Evolutionary conservation across 2,797 vertebrate genomes (phyloP).

Genomic region (Hozukius guyotensis): DNA sequence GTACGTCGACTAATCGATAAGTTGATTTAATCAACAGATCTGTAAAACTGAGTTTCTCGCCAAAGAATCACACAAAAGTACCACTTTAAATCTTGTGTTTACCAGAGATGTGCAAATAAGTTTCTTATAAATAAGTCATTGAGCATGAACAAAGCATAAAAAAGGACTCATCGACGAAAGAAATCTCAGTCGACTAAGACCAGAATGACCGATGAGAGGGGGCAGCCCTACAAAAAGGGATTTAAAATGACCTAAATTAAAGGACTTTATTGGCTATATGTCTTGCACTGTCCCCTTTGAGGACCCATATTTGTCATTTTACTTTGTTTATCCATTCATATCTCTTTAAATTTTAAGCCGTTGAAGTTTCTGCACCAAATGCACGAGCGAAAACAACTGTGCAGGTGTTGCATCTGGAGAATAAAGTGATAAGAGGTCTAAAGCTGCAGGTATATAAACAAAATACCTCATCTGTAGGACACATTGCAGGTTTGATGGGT

Average conservation of each 20-base stretch:
- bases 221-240: neutral
- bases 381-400: neutral
- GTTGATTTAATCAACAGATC: no score
- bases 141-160: no score
- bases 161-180: no score
- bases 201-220: neutral
- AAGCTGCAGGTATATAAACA: neutral
- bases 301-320: neutral
- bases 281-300: neutral
- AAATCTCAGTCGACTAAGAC: no score
- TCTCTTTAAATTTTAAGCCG: neutral
- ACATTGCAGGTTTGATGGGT: neutral
- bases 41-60: no score
- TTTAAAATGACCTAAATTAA: neutral
- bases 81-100: no score
- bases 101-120: no score
- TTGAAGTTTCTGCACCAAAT: neutral
- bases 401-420: neutral
- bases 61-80: no score
- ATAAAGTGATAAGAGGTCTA: neutral
- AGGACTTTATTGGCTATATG: neutral
- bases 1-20: no score
- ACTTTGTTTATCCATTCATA: neutral
- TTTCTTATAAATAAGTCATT: no score
- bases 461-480: neutral